phyloP scores from a whole-genome alignment of 2,797 vertebrate genomes.

The Tamandua tetradactyla region DNA sequence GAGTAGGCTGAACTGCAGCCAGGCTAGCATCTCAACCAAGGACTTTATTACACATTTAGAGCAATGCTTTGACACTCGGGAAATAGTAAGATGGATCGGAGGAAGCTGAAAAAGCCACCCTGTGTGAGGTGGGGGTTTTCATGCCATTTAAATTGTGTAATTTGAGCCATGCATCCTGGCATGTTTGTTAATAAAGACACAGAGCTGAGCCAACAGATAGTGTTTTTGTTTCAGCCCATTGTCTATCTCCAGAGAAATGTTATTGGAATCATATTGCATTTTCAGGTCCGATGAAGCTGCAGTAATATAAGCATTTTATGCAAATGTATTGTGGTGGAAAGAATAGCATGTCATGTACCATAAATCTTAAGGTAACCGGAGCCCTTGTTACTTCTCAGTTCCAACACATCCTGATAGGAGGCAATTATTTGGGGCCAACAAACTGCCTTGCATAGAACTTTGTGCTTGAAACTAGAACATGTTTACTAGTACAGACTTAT shows the following conservation, averaged over 20 bases:
- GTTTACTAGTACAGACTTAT: background rate
- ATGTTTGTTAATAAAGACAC: constrained; percentile 63
- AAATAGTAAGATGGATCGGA: constrained; percentile 50
- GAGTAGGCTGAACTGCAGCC: background rate
- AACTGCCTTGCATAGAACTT: constrained; percentile 27
- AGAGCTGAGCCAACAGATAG: background rate
- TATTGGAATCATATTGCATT: constrained; percentile 61
- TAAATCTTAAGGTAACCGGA: constrained; percentile 55
- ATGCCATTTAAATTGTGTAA: background rate
- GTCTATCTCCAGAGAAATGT: constrained; percentile 62
- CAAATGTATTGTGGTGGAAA: background rate
- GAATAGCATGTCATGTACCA: background rate
- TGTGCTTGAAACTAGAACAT: background rate
- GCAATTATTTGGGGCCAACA: constrained; percentile 52
- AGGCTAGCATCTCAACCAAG: background rate
- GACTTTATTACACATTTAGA: constrained; percentile 17
- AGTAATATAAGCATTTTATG: constrained; percentile 70
- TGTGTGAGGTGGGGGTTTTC: background rate
- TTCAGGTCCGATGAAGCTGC: constrained; percentile 68
- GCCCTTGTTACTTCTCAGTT: background rate
- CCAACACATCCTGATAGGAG: constrained; percentile 48
- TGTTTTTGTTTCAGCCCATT: constrained; percentile 6
- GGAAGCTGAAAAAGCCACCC: background rate
- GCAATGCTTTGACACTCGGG: background rate
- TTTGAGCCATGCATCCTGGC: constrained; percentile 35